phyloP scores from a whole-genome alignment of 2,797 vertebrate genomes.

The Pteropus rufus region DNA sequence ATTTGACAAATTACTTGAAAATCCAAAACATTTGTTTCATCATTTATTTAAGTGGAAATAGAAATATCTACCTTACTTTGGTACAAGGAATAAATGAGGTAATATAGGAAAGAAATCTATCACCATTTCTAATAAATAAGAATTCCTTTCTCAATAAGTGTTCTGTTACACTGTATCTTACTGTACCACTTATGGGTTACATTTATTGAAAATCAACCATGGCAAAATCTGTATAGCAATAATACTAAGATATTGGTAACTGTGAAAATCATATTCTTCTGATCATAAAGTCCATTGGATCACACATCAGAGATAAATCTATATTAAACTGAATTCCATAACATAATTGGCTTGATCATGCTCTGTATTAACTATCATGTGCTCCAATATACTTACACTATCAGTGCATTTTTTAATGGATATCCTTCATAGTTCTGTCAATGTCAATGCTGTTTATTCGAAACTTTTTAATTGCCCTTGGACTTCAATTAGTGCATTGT shows the following conservation, averaged over 20 bases:
- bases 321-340: neutral
- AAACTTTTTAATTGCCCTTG: conserved; percentile 24
- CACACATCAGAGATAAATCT: neutral
- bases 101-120: neutral
- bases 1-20: neutral
- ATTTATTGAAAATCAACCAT: neutral
- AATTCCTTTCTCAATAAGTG: neutral
- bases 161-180: neutral
- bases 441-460: conserved; percentile 14
- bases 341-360: neutral
- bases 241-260: neutral
- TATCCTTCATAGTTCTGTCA: conserved; percentile 46
- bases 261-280: neutral
- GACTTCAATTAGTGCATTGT: neutral
- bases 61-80: neutral
- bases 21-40: neutral
- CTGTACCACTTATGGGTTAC: neutral
- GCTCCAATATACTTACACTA: neutral
- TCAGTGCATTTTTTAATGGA: neutral
- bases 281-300: neutral
- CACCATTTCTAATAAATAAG: neutral
- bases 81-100: neutral
- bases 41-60: neutral
- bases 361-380: neutral
- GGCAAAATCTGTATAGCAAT: neutral